These are phyloP conservation scores for Gibbula magus DNA, from an alignment of 2,888 invertebrate species.

Conservation along the genomic window DNA sequence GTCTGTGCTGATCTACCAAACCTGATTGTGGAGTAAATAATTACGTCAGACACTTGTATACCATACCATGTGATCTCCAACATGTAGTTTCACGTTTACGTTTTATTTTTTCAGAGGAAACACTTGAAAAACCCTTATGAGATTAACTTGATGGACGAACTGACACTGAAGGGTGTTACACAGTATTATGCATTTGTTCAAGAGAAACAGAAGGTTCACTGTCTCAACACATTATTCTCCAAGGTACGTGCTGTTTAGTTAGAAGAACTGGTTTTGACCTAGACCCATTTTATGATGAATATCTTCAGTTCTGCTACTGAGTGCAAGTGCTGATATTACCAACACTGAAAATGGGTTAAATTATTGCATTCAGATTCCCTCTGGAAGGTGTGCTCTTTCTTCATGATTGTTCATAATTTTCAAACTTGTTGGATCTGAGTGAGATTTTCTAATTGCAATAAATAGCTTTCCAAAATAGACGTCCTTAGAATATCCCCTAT, in stretches of 20 bases:
- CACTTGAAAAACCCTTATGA: slow-evolving; percentile 96
- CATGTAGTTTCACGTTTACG: too few species aligned
- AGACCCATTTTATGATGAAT: slow-evolving; percentile 1
- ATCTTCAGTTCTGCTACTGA: slow-evolving; percentile 23
- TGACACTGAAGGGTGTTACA: slow-evolving; percentile 98
- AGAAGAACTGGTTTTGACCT: too few species aligned
- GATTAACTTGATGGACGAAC: slow-evolving; percentile 99
- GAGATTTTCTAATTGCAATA: too few species aligned
- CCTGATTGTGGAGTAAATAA: slow-evolving; percentile 8
- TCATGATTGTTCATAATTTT: too few species aligned
- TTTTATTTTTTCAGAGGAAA: slow-evolving; percentile 81
- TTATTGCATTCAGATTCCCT: too few species aligned
- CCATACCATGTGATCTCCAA: too few species aligned
- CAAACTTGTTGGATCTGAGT: too few species aligned
- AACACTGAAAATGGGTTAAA: slow-evolving; percentile 22
- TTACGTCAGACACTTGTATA: background rate
- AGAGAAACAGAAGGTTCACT: slow-evolving; percentile 99
- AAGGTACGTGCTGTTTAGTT: slow-evolving; percentile 81
- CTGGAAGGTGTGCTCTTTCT: too few species aligned
- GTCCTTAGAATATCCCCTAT: too few species aligned
- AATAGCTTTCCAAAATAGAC: too few species aligned
- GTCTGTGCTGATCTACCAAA: background rate
- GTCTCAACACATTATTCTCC: slow-evolving; percentile 98
- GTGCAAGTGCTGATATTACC: slow-evolving; percentile 4
- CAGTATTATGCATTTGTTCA: slow-evolving; percentile 99